These are phyloP conservation scores for Microcebus jonahi DNA, from an alignment of 2,113 vertebrate genomes.

Conservation along the genomic window DNA sequence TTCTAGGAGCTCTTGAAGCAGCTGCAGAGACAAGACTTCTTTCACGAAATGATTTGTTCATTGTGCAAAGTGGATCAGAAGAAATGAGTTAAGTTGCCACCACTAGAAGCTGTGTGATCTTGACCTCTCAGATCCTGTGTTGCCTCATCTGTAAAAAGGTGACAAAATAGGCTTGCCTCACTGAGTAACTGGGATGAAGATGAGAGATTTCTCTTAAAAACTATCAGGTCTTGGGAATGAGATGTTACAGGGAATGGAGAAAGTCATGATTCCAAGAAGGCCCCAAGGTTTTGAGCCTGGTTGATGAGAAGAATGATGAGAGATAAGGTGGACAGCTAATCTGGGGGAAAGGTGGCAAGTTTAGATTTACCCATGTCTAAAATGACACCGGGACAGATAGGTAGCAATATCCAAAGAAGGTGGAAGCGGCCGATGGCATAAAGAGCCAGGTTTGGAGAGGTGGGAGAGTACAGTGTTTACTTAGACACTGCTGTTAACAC, in stretches of 20 bases:
- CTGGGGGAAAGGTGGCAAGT: neutral
- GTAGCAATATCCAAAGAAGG: neutral
- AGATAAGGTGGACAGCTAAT: neutral
- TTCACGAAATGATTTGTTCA: neutral
- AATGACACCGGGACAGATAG: neutral
- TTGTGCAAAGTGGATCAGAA: neutral
- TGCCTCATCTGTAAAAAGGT: neutral
- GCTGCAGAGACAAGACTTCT: neutral
- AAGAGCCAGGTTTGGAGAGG: neutral
- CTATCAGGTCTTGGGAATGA: neutral
- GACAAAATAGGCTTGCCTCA: neutral
- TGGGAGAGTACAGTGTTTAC: no score
- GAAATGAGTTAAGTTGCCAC: neutral
- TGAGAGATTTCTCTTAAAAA: neutral
- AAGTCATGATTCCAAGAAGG: neutral
- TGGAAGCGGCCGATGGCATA: neutral
- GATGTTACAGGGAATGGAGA: neutral
- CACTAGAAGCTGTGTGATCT: neutral
- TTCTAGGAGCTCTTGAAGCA: neutral
- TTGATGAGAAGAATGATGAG: no score
- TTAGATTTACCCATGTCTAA: neutral
- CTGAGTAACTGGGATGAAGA: neutral
- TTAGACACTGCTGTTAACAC: accelerated
- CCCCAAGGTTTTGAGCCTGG: neutral
- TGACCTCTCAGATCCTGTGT: neutral